Conservation (phyloP, 2,888 invertebrate species). For the Mactromeris polynyma region DNA sequence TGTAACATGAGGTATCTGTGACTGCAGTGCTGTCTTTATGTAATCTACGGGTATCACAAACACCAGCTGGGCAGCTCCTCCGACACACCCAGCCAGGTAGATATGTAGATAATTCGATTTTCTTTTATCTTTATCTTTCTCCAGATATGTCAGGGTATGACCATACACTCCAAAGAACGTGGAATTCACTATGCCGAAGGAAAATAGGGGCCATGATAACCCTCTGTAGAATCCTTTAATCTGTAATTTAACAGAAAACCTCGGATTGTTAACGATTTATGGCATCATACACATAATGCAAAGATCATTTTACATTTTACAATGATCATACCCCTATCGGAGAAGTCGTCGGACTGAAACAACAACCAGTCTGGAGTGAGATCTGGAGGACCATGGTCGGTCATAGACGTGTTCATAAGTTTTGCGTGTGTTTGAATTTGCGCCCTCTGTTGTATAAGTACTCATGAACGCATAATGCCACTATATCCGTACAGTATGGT, state of each 20-base stretch:
- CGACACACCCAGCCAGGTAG: conserved; percentile 91
- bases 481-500: too few relatives aligned
- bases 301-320: too few relatives aligned
- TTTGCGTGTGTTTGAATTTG: too few relatives aligned
- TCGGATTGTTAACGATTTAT: neutral
- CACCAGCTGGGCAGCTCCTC: conserved; percentile 94
- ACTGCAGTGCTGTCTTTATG: conserved; percentile 95
- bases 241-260: conserved; percentile 82
- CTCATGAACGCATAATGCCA: too few relatives aligned
- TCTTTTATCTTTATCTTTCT: conserved; percentile 60
- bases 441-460: too few relatives aligned
- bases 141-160: conserved; percentile 87
- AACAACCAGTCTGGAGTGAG: too few relatives aligned
- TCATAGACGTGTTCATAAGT: too few relatives aligned
- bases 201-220: conserved; percentile 95
- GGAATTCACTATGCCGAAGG: conserved; percentile 96
- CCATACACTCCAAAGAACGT: conserved; percentile 98
- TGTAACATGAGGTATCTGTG: conserved; percentile 87
- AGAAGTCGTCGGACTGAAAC: too few relatives aligned
- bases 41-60: conserved; percentile 96
- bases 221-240: conserved; percentile 93
- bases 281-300: too few relatives aligned
- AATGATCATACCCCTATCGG: too few relatives aligned
- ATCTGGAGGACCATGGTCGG: too few relatives aligned
- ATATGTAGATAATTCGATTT: conserved; percentile 74